phyloP scores from a whole-genome alignment of 2,113 vertebrate genomes.

The Amphilophus citrinellus region DNA sequence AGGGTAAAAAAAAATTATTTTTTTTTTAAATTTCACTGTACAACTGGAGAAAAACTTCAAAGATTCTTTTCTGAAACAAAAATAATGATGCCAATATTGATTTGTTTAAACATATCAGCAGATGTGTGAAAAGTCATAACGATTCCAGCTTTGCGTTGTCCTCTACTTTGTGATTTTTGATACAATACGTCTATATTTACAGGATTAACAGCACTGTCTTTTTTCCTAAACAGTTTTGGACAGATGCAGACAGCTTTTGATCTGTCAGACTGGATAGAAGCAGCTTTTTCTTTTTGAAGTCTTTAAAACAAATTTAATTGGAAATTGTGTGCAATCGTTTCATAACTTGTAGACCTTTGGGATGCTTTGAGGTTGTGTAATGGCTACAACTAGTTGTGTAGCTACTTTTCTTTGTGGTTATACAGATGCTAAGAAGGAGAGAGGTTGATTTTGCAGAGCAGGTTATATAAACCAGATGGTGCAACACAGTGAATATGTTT shows the following conservation, averaged over 20 bases:
- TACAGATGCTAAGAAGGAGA: neutral
- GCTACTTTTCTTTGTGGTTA: neutral
- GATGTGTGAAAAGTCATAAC: neutral
- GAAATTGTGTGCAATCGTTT: neutral
- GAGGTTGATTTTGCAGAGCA: slow-evolving; percentile 5
- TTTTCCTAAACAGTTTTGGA: slow-evolving; percentile 11
- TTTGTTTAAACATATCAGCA: neutral
- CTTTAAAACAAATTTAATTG: slow-evolving; percentile 6
- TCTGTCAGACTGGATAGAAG: slow-evolving; percentile 7
- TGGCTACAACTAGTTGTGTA: neutral
- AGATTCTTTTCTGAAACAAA: neutral
- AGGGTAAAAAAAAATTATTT: neutral
- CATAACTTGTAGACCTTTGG: slow-evolving; percentile 3
- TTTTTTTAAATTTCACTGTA: neutral
- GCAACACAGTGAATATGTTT: neutral
- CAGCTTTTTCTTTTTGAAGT: slow-evolving; percentile 6
- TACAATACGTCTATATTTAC: neutral
- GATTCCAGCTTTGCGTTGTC: neutral
- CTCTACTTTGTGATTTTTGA: neutral
- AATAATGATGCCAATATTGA: neutral
- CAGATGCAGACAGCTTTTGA: slow-evolving; percentile 17
- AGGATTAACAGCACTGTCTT: neutral
- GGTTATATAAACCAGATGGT: slow-evolving; percentile 7
- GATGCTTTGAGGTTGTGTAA: slow-evolving; percentile 1
- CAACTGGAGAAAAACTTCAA: neutral